phyloP scores from a whole-genome alignment of 2,888 invertebrate genomes.

The Erebia ligea region DNA sequence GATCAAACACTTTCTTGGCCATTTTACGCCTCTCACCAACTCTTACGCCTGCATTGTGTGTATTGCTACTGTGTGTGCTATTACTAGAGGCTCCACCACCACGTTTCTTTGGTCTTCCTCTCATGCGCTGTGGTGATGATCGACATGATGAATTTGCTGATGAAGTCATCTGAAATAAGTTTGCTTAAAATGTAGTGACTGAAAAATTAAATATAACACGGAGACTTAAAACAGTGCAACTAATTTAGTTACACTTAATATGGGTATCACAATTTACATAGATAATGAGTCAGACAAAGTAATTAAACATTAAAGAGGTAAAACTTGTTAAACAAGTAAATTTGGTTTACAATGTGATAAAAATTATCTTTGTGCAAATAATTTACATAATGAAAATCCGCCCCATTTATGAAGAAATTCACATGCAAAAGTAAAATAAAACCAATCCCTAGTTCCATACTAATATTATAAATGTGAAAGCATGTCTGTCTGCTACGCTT shows the following conservation, averaged over 20 bases:
- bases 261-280: background rate
- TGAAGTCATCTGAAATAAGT: conserved; percentile 70
- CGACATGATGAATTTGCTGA: conserved; percentile 79
- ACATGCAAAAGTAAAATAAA: too few relatives aligned
- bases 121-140: conserved; percentile 75
- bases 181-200: background rate
- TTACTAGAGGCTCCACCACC: conserved; percentile 57
- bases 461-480: too few relatives aligned
- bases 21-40: conserved; percentile 86
- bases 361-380: background rate
- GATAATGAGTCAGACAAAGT: background rate
- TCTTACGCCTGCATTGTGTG: conserved; percentile 71
- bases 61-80: conserved; percentile 56
- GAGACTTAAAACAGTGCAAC: background rate
- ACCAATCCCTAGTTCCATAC: too few relatives aligned
- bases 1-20: conserved; percentile 93
- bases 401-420: background rate
- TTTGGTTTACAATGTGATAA: background rate
- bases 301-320: background rate
- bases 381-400: background rate
- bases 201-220: background rate
- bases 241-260: background rate
- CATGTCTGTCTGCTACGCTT: too few relatives aligned
- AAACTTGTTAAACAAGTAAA: background rate
- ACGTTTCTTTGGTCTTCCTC: conserved; percentile 73